Conservation (phyloP, 2,797 vertebrate species). For the Cossypha dichroa region DNA sequence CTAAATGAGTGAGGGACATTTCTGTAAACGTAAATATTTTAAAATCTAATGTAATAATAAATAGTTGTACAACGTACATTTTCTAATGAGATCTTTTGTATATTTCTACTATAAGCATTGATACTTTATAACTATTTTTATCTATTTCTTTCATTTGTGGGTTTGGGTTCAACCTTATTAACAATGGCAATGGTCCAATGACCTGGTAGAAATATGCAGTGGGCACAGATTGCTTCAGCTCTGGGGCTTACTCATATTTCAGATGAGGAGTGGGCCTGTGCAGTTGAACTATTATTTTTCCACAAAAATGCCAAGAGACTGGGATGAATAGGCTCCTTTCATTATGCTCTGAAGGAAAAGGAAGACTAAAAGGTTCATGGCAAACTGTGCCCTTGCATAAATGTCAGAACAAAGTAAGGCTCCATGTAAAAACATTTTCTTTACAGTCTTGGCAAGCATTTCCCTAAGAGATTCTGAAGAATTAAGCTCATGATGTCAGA, state of each 20-base stretch:
- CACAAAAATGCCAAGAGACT: conserved; percentile 28
- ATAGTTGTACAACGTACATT: neutral
- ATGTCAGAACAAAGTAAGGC: conserved; percentile 44
- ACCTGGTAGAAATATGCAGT: conserved; percentile 30
- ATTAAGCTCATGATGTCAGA: conserved; percentile 22
- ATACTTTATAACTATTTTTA: conserved; percentile 14
- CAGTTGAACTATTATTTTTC: conserved; percentile 64
- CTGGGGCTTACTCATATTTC: conserved; percentile 60
- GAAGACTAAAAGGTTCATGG: conserved; percentile 42
- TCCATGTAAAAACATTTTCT: conserved; percentile 62
- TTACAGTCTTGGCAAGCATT: conserved; percentile 19
- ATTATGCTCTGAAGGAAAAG: conserved; percentile 50
- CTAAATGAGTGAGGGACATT: conserved; percentile 36
- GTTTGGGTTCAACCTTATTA: conserved; percentile 39
- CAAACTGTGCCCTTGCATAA: conserved; percentile 42
- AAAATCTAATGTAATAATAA: conserved; percentile 30
- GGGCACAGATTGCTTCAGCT: conserved; percentile 23
- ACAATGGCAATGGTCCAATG: conserved; percentile 22
- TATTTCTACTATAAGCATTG: neutral
- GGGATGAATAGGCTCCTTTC: conserved; percentile 68
- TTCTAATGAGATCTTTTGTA: neutral
- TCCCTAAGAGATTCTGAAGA: neutral
- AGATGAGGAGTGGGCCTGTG: conserved; percentile 52
- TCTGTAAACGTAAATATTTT: conserved; percentile 29
- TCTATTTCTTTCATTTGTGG: conserved; percentile 42